These are phyloP conservation scores for Acanthosepion pharaonis DNA, from an alignment of 2,888 invertebrate species.

Conservation along the genomic window DNA sequence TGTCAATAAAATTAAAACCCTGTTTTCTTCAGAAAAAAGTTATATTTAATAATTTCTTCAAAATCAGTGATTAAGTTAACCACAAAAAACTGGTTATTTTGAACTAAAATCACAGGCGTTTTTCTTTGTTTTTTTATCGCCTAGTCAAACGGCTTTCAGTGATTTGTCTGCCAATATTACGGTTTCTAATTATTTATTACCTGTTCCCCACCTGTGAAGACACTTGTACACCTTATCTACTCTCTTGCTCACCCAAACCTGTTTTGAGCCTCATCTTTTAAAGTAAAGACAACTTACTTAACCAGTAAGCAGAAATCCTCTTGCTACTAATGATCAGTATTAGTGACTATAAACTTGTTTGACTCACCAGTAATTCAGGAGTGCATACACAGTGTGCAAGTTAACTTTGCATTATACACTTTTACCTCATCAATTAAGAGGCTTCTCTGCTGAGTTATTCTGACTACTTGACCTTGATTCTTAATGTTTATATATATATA, in stretches of 20 bases:
- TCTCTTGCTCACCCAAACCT: background rate
- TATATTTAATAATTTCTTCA: background rate
- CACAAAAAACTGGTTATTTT: background rate
- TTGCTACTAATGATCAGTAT: background rate
- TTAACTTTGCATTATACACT: background rate
- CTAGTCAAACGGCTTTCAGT: background rate
- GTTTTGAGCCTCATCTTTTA: background rate
- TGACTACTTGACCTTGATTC: background rate
- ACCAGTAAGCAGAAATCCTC: background rate
- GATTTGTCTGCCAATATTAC: background rate
- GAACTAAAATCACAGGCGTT: background rate
- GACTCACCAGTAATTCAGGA: background rate
- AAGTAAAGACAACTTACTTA: background rate
- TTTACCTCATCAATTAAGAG: background rate
- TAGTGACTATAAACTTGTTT: background rate
- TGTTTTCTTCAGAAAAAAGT: too few species aligned
- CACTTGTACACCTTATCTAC: background rate
- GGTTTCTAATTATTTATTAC: background rate
- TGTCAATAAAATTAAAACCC: too few species aligned
- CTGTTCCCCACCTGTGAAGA: background rate
- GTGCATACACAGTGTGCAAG: background rate
- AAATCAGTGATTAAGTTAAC: background rate
- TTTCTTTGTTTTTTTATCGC: background rate
- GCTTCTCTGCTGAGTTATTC: background rate
- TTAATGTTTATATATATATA: background rate